These are phyloP conservation scores for Caenorhabditis afra DNA, from an alignment of 2,888 invertebrate genomes.

Conservation along the genomic window DNA sequence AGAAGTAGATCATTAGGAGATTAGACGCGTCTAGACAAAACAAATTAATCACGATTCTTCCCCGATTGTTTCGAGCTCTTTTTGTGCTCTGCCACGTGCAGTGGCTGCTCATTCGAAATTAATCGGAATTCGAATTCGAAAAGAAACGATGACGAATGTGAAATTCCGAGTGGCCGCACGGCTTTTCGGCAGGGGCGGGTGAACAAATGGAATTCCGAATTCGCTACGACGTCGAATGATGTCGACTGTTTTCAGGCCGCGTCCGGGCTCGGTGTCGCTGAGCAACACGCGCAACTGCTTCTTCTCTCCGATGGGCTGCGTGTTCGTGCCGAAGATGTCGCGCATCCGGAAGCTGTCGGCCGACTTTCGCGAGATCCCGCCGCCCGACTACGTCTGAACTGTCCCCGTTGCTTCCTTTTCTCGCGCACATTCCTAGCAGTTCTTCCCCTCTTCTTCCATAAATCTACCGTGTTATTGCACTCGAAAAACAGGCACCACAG, in stretches of 20 bases:
- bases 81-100: neutral
- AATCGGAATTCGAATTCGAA: neutral
- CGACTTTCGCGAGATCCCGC: slow-evolving; percentile 54
- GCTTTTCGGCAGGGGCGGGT: too few species aligned
- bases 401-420: slow-evolving; percentile 10
- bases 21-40: slow-evolving; percentile 7
- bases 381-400: slow-evolving; percentile 49
- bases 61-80: neutral
- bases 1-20: neutral
- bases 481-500: slow-evolving; percentile 23
- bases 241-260: slow-evolving; percentile 36
- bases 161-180: too few species aligned
- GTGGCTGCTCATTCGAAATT: neutral
- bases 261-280: slow-evolving; percentile 47
- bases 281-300: slow-evolving; percentile 60
- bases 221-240: too few species aligned
- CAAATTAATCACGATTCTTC: neutral
- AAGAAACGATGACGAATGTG: neutral
- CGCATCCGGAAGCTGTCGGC: slow-evolving; percentile 51
- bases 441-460: slow-evolving; percentile 25
- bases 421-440: slow-evolving; percentile 24
- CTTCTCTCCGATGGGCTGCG: slow-evolving; percentile 70
- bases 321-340: slow-evolving; percentile 63
- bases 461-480: slow-evolving; percentile 43
- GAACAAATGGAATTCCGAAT: too few species aligned